Evolutionary conservation across 1,140 invertebrate genomes (phyloP), one percentile per base, ranked within the genome.

Genomic region (Temnothorax nylanderi): DNA sequence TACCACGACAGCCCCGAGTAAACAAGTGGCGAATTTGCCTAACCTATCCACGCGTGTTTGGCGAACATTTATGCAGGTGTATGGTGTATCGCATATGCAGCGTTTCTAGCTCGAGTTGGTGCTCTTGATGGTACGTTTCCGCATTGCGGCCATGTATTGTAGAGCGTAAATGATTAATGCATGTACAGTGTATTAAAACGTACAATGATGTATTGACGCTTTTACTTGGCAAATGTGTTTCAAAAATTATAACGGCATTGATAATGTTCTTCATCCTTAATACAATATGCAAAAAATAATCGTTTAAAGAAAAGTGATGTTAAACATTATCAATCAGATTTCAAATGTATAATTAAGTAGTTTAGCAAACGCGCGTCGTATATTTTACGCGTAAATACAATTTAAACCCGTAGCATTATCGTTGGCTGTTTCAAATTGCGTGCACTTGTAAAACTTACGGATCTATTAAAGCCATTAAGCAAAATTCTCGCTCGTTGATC

Each of bases 21-120:
- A 81, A 81, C 77, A 86, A 82, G 78, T 32, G 56, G 65, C 51
- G 78, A 60, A 86, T 82, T 86, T 86, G 34, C 77, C 16, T 47
- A 51, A 32, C 32, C 71, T 84, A 60, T 84, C 56, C 80, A 75
- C 41, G 26, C 65, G 78, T 71, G 78, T 71, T 71, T 69, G 26
- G 67, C 54, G 54, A 60, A 72, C 34, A 56, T 71, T 71, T 81
- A 67, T 67, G 65, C 49, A 77, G 8, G 7, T 85, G 71, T 51
- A 62, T 85, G 8, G 7, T 85, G 71, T 51, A 62, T 85, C 65
- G 51, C 80, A 58, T 74, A 74, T 75, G 54, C 60, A 67, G 21
- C 37, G 34, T 44, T 71, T 71, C 8, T 11, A 54, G 7, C 62
- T 37, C 34, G 34, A 76, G 21, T 26, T 32, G 13, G 2, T 76